These are phyloP conservation scores for fruit fly (Drosophila melanogaster) DNA, from an alignment of 1,140 invertebrate species.

Conservation along the genomic window DNA sequence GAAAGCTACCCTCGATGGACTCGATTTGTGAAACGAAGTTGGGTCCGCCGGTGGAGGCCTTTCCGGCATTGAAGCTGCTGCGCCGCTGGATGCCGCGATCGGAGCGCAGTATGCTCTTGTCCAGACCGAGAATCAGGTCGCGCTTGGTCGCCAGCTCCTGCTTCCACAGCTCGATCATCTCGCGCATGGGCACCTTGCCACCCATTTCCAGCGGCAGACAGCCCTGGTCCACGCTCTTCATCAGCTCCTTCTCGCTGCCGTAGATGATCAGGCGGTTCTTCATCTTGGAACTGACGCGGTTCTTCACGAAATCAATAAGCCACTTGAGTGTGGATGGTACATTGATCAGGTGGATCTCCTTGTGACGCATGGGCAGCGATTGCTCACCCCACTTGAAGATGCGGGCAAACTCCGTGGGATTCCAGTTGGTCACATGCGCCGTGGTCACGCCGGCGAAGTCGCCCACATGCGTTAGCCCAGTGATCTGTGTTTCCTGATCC, in stretches of 20 bases:
- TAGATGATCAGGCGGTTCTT: slow-evolving; percentile 88
- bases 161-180: slow-evolving; percentile 91
- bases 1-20: slow-evolving; percentile 88
- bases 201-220: slow-evolving; percentile 92
- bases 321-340: slow-evolving; percentile 88
- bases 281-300: slow-evolving; percentile 89
- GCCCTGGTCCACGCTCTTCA: slow-evolving; percentile 87
- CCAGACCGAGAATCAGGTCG: slow-evolving; percentile 87
- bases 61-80: slow-evolving; percentile 85
- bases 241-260: slow-evolving; percentile 87
- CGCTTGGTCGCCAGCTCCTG: slow-evolving; percentile 87
- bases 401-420: slow-evolving; percentile 88
- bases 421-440: slow-evolving; percentile 88
- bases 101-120: slow-evolving; percentile 88
- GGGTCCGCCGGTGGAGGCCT: slow-evolving; percentile 66
- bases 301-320: slow-evolving; percentile 89
- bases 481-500: slow-evolving; percentile 89
- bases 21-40: slow-evolving; percentile 81
- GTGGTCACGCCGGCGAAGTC: slow-evolving; percentile 87
- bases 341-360: slow-evolving; percentile 90
- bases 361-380: slow-evolving; percentile 91
- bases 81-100: slow-evolving; percentile 85
- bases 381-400: slow-evolving; percentile 91
- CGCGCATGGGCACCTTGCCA: slow-evolving; percentile 89
- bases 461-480: slow-evolving; percentile 89